Evolutionary conservation across 2,888 invertebrate species (phyloP).

Genomic region (Teinopalpus imperialis): DNA sequence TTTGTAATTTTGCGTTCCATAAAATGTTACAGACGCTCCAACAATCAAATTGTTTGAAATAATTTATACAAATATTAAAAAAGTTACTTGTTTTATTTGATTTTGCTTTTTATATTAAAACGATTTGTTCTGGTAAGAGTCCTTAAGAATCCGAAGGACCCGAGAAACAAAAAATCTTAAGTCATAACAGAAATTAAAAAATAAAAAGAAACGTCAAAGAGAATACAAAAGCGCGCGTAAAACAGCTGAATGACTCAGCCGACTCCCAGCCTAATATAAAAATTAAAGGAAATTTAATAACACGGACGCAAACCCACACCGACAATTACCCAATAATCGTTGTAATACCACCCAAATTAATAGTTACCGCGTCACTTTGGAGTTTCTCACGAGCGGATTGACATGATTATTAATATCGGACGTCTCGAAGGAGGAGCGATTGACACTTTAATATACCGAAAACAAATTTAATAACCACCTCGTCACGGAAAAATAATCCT

Average conservation of each 20-base stretch:
- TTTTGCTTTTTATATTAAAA: too few species aligned
- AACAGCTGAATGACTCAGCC: conserved; percentile 53
- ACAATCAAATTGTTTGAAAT: too few species aligned
- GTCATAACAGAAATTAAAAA: conserved; percentile 16
- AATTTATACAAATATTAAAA: too few species aligned
- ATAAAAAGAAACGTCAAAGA: conserved; percentile 15
- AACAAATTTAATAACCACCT: conserved; percentile 32
- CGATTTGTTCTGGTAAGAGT: too few species aligned
- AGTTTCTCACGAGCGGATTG: conserved; percentile 75
- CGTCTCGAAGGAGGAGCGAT: conserved; percentile 64
- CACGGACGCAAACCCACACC: conserved; percentile 63
- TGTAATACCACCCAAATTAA: conserved; percentile 66
- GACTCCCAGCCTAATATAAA: conserved; percentile 59
- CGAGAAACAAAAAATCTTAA: too few species aligned
- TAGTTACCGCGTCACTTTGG: conserved; percentile 61
- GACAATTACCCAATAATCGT: conserved; percentile 71
- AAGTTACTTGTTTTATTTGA: too few species aligned
- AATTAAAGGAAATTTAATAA: conserved; percentile 69
- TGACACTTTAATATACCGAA: conserved; percentile 70
- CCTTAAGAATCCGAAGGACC: too few species aligned
- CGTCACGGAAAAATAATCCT: conserved; percentile 30
- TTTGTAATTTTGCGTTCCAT: too few species aligned
- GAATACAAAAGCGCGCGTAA: conserved; percentile 27
- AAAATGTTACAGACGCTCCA: too few species aligned
- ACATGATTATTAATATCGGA: conserved; percentile 73